Evolutionary conservation across 2,797 vertebrate species (phyloP), one percentile per base, ranked within the genome.

Genomic region (Trematomus bernacchii): DNA sequence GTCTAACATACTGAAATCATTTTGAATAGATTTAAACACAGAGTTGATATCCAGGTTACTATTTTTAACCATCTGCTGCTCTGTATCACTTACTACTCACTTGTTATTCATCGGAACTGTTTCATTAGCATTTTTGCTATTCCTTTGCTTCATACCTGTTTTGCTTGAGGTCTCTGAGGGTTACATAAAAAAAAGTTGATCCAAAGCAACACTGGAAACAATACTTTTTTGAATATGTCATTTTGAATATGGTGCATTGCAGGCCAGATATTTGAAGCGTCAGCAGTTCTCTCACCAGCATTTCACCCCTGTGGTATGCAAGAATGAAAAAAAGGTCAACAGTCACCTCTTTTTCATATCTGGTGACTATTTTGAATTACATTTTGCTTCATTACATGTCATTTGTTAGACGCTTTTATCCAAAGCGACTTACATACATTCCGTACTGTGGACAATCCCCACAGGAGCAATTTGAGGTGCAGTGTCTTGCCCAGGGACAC

Each of bases 201-300:
- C 37, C 13, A 43, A 50, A 54, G 18, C 33, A 37, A 23, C 16
- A n/a, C 33, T 67, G 16, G 12, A 64, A 62, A 58, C 43, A 55
- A 64, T 16, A 19, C 23, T 46, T 42, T 50, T 62, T 44, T 10
- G 21, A 3, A 64, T 43, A 46, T 66, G 55, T 71, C 21, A 47
- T 74, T 61, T 62, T 53, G 10, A 75, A 59, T 68, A 53, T 55
- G 71, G 19, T 54, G 47, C 75, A 68, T 37, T 59, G 60, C 60
- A 64, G 62, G 30, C 15, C 27, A 16, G 58, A 74, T 67, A 61
- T 44, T 33, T 47, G 48, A 68, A 46, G 33, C 19, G 27, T 67
- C 48, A 73, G 60, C 50, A 65, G 14, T 55, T 44, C 37, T 66
- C 37, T 50, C 47, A 68, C 62, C 66, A 57, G 50, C 11, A 2